Conservation (phyloP, 2,113 vertebrate genomes). For the Melospiza melodia region DNA sequence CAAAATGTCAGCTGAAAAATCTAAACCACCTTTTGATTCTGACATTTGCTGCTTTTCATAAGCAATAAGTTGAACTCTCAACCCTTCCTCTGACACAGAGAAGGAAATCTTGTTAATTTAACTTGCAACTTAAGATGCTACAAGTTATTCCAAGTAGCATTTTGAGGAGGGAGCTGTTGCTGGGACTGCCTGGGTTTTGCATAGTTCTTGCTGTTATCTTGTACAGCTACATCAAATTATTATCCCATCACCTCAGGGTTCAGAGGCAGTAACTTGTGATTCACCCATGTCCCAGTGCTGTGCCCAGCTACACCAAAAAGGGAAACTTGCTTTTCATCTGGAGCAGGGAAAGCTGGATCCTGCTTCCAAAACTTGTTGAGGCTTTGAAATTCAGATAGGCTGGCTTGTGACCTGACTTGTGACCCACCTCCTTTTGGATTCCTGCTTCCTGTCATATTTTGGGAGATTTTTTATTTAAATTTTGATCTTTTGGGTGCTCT, state of each 20-base stretch:
- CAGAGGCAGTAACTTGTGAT: not conserved
- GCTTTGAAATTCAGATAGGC: not conserved
- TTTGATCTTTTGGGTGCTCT: not conserved
- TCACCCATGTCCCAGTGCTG: not conserved
- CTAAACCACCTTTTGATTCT: not conserved
- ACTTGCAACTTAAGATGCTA: not conserved
- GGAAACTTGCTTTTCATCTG: not conserved
- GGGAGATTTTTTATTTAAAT: not conserved
- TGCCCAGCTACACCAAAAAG: not conserved
- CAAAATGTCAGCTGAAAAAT: not conserved
- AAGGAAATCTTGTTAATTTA: not conserved
- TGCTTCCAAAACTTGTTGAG: not conserved
- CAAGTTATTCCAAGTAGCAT: not conserved
- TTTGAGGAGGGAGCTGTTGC: not conserved
- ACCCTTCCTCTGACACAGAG: not conserved
- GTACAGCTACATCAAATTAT: not conserved
- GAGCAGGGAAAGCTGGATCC: not conserved
- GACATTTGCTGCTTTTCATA: not conserved
- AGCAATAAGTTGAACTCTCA: not conserved
- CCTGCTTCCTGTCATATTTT: not conserved
- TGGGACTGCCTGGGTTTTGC: not conserved
- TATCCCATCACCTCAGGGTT: not conserved
- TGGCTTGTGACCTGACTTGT: not conserved
- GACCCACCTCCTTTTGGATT: not conserved
- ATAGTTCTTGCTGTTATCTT: not conserved